Conservation (phyloP, 2,113 vertebrate genomes). For the Muntiacus muntjak region DNA sequence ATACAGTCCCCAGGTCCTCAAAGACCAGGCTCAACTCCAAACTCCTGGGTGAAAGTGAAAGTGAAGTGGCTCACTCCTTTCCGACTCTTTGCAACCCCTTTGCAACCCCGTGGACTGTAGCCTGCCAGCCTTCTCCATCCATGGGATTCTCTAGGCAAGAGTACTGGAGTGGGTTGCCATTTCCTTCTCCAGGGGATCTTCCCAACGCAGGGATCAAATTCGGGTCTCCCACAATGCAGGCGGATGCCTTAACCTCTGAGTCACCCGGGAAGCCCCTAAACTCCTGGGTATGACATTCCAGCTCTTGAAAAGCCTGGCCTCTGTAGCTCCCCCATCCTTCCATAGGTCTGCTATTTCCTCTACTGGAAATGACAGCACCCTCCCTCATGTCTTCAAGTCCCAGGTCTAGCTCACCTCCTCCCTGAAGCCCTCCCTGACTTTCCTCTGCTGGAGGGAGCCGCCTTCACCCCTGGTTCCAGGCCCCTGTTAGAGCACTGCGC, state of each 20-base stretch:
- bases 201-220: too few species aligned
- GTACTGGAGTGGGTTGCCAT: too few species aligned
- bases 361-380: background rate
- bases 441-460: background rate
- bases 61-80: too few species aligned
- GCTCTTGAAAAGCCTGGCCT: background rate
- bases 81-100: too few species aligned
- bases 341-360: background rate
- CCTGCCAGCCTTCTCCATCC: too few species aligned
- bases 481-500: background rate
- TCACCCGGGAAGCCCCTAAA: background rate
- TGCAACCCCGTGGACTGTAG: too few species aligned
- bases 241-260: too few species aligned
- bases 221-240: too few species aligned
- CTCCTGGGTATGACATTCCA: background rate
- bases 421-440: background rate
- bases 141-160: too few species aligned
- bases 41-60: background rate
- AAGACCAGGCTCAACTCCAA: background rate
- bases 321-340: background rate
- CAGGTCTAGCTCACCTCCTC: background rate
- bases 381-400: background rate
- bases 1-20: background rate
- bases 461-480: background rate
- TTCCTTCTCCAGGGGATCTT: too few species aligned